Base-by-base conservation (phyloP, 2,113 vertebrate genomes). In the Arothron firmamentum region DNA sequence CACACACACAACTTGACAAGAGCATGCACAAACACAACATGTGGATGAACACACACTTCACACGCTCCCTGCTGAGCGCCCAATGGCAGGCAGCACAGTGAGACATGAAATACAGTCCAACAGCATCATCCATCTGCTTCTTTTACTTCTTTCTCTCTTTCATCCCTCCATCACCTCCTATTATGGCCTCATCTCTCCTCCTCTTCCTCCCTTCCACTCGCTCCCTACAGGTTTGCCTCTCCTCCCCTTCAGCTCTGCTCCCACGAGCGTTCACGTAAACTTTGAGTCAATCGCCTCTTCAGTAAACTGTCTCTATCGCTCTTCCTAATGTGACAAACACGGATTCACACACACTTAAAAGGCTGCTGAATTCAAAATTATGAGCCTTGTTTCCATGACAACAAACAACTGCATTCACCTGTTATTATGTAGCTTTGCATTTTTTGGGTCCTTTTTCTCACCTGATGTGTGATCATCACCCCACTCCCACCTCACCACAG, bases 21-120 rank as follows among this genome's bases (percentile, higher is more conserved):
- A 15, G 21, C 48, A 50, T 8, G 52, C 15, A 21, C 48, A 52
- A 21, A 28, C 19, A 55, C 19, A 67, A 53, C 46, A 59, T 47
- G 45, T 16, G n/a, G 15, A 75, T 62, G 65, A 64, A 68, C 56
- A 65, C 75, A 71, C 56, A 70, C 53, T 56, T 59, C 56, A 59
- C 66, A 75, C 47, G 56, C 75, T 60, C 70, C 75, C 82, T 28
- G 79, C 82, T 81, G 82, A 2, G 84, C 78, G 61, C 70, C 50
- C 65, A 59, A 59, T 79, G 79, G 82, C 81, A 88, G 80, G 49
- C 69, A 18, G 76, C 88, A 88, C 88, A 87, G 82, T 86, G 53
- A 83, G 86, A 91, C 88, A 88, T 91, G 86, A 91, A 89, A 89
- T 90, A 91, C 78, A 85, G 88, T 88, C 76, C 81, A 76, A 77